Percentiles rank a stretch among this genome's conserved stretches.
Conservation (phyloP, 2,113 vertebrate species). For the Isurus oxyrinchus region DNA sequence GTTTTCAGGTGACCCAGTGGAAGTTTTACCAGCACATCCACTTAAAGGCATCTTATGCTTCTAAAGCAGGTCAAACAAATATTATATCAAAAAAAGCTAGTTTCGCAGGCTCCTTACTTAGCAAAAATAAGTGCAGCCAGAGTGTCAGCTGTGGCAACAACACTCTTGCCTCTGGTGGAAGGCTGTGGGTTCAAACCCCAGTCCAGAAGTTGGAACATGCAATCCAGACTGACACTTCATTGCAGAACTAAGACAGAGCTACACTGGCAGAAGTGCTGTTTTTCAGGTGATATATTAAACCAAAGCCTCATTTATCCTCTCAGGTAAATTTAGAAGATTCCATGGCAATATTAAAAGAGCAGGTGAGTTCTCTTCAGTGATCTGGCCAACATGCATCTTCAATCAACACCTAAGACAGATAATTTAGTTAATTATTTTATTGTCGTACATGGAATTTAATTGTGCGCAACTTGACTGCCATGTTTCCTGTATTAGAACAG, state of each 20-base stretch:
- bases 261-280: too few species aligned
- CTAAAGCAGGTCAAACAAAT: neutral
- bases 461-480: too few species aligned
- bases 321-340: too few species aligned
- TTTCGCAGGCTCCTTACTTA: neutral
- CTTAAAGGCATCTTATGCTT: too few species aligned
- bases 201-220: neutral
- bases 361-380: too few species aligned
- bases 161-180: neutral
- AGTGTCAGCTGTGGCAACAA: neutral
- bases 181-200: neutral
- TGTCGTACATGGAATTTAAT: too few species aligned
- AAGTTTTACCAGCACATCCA: neutral
- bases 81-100: neutral
- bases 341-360: too few species aligned
- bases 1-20: neutral
- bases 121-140: neutral
- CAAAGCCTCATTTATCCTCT: too few species aligned
- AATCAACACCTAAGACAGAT: neutral
- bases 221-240: neutral
- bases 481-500: too few species aligned
- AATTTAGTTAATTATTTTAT: neutral
- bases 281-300: neutral
- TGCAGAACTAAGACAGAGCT: too few species aligned
- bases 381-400: too few species aligned